These are phyloP conservation scores for Druon quercuslanigerum DNA, from an alignment of 1,140 invertebrate genomes.

Conservation along the genomic window DNA sequence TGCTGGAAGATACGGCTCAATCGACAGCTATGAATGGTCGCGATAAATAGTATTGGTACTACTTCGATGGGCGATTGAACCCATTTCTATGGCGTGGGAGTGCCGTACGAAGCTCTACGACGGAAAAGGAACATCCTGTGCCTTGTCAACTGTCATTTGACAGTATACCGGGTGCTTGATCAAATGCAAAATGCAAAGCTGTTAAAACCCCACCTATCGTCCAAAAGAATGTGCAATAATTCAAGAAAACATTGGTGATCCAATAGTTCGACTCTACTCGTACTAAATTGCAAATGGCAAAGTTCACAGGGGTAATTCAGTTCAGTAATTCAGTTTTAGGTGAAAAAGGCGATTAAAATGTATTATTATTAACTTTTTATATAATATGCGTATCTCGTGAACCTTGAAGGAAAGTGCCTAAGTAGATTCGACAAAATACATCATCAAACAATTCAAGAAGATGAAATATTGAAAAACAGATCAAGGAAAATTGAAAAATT, in stretches of 20 bases:
- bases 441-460: too few relatives aligned
- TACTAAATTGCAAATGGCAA: background rate
- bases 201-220: slow-evolving; percentile 20
- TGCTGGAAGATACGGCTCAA: slow-evolving; percentile 35
- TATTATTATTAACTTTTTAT: too few relatives aligned
- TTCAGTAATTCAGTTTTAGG: too few relatives aligned
- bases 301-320: too few relatives aligned
- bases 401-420: too few relatives aligned
- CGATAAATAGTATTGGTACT: slow-evolving; percentile 52
- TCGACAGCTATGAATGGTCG: slow-evolving; percentile 51
- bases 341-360: too few relatives aligned
- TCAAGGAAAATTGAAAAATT: too few relatives aligned
- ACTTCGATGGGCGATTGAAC: slow-evolving; percentile 59
- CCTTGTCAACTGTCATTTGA: slow-evolving; percentile 61
- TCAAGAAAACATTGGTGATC: slow-evolving; percentile 11
- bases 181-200: slow-evolving; percentile 32
- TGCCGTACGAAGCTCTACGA: slow-evolving; percentile 55
- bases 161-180: slow-evolving; percentile 50
- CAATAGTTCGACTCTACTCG: background rate
- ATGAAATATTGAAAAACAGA: too few relatives aligned
- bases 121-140: slow-evolving; percentile 61
- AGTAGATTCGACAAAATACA: too few relatives aligned
- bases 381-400: too few relatives aligned
- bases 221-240: slow-evolving; percentile 15
- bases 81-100: slow-evolving; percentile 61